A percentile compares a stretch with the other conserved stretches of the same genome.
Conservation (phyloP, 2,797 vertebrate species). For the Bradypodion ventrale region DNA sequence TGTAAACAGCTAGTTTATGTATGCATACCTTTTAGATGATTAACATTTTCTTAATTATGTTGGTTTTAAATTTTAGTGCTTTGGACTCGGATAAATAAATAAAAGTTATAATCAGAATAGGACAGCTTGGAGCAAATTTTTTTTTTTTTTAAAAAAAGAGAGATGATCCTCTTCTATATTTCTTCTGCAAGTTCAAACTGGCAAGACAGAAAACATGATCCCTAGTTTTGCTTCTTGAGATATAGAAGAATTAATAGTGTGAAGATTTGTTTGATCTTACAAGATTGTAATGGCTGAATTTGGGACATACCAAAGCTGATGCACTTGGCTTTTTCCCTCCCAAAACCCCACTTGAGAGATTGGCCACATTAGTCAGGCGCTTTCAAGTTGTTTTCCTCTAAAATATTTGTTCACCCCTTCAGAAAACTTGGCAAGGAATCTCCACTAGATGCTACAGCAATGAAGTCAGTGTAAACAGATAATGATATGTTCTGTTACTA, state of each 20-base stretch:
- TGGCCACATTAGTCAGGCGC: neutral
- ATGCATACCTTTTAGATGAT: too few relatives aligned
- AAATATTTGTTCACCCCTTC: constrained; percentile 14
- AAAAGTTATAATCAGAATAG: neutral
- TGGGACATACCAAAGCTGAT: neutral
- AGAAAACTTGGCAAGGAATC: constrained; percentile 8
- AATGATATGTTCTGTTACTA: neutral
- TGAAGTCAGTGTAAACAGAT: constrained; percentile 2
- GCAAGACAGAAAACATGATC: neutral
- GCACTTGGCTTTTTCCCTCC: neutral
- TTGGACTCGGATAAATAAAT: too few relatives aligned
- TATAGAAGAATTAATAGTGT: neutral
- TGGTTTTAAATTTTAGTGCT: too few relatives aligned
- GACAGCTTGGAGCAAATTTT: constrained; percentile 12
- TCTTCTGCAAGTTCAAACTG: constrained; percentile 15
- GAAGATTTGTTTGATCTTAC: neutral
- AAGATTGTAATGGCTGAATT: neutral
- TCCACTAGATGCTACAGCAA: constrained; percentile 12
- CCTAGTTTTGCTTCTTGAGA: neutral
- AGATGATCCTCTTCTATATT: constrained; percentile 3
- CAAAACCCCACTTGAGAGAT: neutral
- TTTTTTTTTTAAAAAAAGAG: neutral
- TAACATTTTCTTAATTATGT: too few relatives aligned
- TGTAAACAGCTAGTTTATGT: too few relatives aligned
- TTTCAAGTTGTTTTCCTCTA: constrained; percentile 15